Conservation (phyloP, 2,797 vertebrate species). For the Gambelia wislizenii region DNA sequence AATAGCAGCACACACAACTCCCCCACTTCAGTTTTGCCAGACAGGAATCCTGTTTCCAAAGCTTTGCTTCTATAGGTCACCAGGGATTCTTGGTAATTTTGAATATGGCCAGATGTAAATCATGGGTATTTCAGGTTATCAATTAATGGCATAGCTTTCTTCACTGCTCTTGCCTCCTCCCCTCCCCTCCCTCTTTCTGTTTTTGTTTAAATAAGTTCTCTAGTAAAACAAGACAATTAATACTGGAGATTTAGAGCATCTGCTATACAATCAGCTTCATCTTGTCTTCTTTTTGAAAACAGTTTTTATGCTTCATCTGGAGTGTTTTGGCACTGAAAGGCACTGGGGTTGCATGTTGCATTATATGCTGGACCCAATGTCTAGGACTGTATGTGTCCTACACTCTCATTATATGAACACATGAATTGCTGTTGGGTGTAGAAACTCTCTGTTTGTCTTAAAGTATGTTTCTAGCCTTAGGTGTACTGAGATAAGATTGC, state of each 20-base stretch:
- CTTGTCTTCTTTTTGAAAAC: background rate
- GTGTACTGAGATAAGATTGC: background rate
- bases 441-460: background rate
- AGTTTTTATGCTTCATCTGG: background rate
- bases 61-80: background rate
- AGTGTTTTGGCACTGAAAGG: background rate
- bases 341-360: background rate
- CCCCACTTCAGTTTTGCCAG: background rate
- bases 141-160: no score
- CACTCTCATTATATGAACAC: no score
- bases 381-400: no score
- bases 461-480: background rate
- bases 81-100: background rate
- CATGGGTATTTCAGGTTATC: background rate
- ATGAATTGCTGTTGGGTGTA: no score
- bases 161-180: background rate
- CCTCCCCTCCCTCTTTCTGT: background rate
- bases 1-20: background rate
- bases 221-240: background rate
- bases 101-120: background rate
- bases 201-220: conserved; percentile 12
- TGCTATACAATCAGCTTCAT: background rate
- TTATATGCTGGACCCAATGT: background rate
- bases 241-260: no score
- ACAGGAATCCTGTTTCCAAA: background rate